Conservation (phyloP, 2,113 vertebrate species). For the Trogon surrucura region DNA sequence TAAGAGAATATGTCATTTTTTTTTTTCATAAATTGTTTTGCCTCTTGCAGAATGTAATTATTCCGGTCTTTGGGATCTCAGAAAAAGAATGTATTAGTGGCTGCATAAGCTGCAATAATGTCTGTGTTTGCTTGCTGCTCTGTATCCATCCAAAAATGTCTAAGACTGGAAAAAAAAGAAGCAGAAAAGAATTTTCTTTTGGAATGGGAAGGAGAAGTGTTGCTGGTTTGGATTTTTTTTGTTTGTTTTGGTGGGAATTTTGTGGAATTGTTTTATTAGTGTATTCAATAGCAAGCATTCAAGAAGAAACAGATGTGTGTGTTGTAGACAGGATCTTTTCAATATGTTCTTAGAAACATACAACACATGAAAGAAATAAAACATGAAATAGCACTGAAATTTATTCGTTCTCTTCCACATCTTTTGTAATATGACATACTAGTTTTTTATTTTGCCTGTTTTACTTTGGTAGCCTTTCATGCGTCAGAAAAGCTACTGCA, state of each 20-base stretch:
- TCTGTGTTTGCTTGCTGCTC: neutral
- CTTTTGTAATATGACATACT: neutral
- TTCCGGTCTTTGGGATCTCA: neutral
- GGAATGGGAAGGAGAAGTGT: neutral
- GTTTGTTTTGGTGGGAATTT: neutral
- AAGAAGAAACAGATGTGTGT: neutral
- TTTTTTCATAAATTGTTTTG: slow-evolving; percentile 28
- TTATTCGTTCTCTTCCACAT: neutral
- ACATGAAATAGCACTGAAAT: neutral
- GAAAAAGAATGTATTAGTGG: neutral
- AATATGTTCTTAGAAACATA: neutral
- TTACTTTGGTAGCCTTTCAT: neutral
- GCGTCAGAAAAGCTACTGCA: neutral
- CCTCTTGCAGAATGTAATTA: slow-evolving; percentile 34
- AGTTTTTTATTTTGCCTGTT: neutral
- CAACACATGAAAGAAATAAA: neutral
- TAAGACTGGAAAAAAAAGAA: neutral
- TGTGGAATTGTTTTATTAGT: neutral
- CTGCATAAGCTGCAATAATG: neutral
- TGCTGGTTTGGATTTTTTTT: neutral
- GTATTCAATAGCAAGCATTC: neutral
- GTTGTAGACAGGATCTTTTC: neutral
- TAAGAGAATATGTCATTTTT: neutral
- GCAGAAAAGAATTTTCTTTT: neutral
- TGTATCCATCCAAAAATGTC: neutral